Evolutionary conservation across 2,113 vertebrate genomes (phyloP).

Genomic region (Gnathonemus longibarbis): DNA sequence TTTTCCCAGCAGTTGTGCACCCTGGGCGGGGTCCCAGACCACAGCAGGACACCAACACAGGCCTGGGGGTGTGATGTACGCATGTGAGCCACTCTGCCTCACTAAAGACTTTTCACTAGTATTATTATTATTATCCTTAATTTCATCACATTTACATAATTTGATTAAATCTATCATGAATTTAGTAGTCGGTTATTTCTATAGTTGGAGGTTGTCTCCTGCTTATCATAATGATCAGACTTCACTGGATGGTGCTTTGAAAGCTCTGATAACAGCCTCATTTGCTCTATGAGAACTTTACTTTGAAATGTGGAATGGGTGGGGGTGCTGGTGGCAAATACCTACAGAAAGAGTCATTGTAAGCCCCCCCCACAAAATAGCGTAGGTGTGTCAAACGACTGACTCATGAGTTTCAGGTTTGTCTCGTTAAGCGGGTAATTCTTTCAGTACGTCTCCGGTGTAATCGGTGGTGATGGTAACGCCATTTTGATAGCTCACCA

Average conservation of each 20-base stretch:
- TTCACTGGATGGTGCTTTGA: not conserved
- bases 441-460: slow-evolving; percentile 52
- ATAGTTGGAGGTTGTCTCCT: not conserved
- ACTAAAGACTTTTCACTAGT: too few relatives aligned
- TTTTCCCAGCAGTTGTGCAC: too few relatives aligned
- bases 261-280: not conserved
- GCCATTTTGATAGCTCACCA: slow-evolving; percentile 62
- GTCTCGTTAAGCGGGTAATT: slow-evolving; percentile 67
- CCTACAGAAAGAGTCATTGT: not conserved
- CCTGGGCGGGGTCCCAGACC: too few relatives aligned
- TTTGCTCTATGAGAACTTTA: not conserved
- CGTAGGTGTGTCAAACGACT: not conserved
- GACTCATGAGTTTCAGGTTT: slow-evolving; percentile 49
- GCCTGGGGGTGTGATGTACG: too few relatives aligned
- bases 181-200: not conserved
- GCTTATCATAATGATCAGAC: not conserved
- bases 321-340: not conserved
- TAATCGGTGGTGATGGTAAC: slow-evolving; percentile 63
- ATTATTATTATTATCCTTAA: too few relatives aligned
- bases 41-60: too few relatives aligned
- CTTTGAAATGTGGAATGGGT: not conserved
- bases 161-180: too few relatives aligned
- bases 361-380: not conserved
- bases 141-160: too few relatives aligned
- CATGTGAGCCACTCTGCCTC: too few relatives aligned